Evolutionary conservation across 2,797 vertebrate species (phyloP), one percentile per base, ranked within the genome.

Genomic region (Florisuga fusca): DNA sequence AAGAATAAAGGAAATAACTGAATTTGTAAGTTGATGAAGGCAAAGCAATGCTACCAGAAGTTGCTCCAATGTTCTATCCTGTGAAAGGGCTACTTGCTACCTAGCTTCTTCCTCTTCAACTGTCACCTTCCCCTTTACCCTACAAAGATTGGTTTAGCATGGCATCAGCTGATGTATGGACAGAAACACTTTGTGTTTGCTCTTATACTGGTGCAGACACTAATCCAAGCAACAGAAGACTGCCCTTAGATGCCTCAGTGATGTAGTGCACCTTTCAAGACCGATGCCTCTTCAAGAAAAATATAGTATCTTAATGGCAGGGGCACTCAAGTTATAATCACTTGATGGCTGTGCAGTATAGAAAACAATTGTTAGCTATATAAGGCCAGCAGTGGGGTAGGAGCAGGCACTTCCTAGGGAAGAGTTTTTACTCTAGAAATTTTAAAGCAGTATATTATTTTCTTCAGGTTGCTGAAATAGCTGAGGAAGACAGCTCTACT

Each of bases 351-450:
- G 81, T 22, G 7, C 29, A 43, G 21, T 10, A 36, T 10, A 31
- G 68, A 36, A 19, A 26, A n/a, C 48, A 76, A n/a, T 14, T 13
- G 26, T 76, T 55, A 26, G 26, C 31, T 36, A 20, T 17, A 14
- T 4, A 11, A 51, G 4, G 48, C 22, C 6, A 50, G 48, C 11
- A 50, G 48, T 50, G 48, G 48, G 23, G 62, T 3, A 89, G 29
- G 22, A 77, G 19, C 38, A 87, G 53, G 15, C 48, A 59, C 63
- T 79, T 73, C 36, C 57, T 2, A 82, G 71, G 20, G 71, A 90
- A 54, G 6, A 59, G 22, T 18, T 33, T 89, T 94, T 87, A 89
- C 63, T 93, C 31, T 19, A 53, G 22, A 75, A 29, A 61, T 72
- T 38, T 72, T 59, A 43, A 59, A 46, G 31, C 4, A 31, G 7